Conservation (phyloP, 2,113 vertebrate species). For the Corynorhinus townsendii region DNA sequence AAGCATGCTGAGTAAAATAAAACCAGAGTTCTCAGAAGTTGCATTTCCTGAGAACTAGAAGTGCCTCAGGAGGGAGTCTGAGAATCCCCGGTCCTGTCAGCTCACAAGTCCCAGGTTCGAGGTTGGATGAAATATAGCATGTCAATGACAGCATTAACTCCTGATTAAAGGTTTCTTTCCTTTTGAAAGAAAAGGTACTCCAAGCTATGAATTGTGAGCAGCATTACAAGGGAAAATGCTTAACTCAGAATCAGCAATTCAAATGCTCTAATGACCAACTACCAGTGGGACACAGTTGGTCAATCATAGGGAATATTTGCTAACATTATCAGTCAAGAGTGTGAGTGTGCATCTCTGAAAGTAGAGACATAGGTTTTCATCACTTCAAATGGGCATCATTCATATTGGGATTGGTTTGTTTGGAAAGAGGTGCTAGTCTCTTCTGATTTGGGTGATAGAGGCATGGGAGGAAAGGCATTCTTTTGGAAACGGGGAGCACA, state of each 20-base stretch:
- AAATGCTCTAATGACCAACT: not conserved
- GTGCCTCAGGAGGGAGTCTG: not conserved
- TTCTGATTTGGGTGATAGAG: not conserved
- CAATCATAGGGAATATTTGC: not conserved
- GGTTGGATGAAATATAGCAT: not conserved
- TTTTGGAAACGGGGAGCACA: not conserved
- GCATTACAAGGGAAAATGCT: not conserved
- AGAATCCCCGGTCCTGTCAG: not conserved
- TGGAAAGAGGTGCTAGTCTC: not conserved
- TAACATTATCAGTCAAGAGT: not conserved
- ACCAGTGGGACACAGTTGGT: not conserved
- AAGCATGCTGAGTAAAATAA: not conserved
- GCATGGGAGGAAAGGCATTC: not conserved
- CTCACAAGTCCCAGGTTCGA: not conserved
- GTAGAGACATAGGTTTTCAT: not conserved
- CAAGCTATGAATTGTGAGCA: not conserved
- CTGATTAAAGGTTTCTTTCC: not conserved
- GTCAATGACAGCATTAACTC: not conserved
- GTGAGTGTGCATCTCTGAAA: not conserved
- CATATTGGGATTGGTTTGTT: not conserved
- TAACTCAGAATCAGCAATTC: not conserved
- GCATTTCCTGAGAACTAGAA: not conserved
- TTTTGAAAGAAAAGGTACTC: not conserved
- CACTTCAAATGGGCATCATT: not conserved
- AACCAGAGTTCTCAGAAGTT: not conserved